phyloP scores from a whole-genome alignment of 2,113 vertebrate genomes.

The Nycticryphes semicollaris region DNA sequence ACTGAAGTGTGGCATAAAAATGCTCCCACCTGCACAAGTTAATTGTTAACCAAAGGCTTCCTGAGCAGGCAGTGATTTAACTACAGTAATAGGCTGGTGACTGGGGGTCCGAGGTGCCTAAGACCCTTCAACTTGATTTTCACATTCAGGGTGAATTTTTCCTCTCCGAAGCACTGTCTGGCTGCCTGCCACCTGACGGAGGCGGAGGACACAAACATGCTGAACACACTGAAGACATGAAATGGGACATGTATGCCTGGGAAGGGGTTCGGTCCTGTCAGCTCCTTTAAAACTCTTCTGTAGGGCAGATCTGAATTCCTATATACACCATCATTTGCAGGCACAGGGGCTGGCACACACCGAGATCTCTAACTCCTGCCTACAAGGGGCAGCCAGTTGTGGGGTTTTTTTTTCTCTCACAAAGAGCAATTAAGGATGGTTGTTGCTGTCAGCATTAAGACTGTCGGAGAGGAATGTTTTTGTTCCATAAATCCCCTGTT shows the following conservation, averaged over 20 bases:
- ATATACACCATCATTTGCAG: fast-evolving
- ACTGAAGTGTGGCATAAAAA: background rate
- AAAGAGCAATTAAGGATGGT: background rate
- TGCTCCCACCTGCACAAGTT: background rate
- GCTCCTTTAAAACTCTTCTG: background rate
- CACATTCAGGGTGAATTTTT: background rate
- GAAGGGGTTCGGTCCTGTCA: background rate
- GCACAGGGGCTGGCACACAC: background rate
- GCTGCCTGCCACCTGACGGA: background rate
- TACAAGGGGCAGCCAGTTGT: background rate
- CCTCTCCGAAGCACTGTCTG: background rate
- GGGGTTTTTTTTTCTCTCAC: background rate
- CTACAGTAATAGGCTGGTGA: background rate
- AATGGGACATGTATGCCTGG: background rate
- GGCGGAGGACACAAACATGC: background rate
- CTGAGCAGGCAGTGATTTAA: background rate
- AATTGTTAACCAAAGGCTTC: background rate
- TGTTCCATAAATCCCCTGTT: background rate
- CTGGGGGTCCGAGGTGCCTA: background rate
- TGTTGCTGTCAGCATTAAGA: background rate
- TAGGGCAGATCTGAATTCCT: background rate
- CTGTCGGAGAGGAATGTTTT: background rate
- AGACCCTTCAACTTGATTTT: background rate
- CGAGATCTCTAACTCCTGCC: background rate
- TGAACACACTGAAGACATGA: fast-evolving